phyloP scores from a whole-genome alignment of 2,888 invertebrate genomes.

The Plagiodera versicolora region DNA sequence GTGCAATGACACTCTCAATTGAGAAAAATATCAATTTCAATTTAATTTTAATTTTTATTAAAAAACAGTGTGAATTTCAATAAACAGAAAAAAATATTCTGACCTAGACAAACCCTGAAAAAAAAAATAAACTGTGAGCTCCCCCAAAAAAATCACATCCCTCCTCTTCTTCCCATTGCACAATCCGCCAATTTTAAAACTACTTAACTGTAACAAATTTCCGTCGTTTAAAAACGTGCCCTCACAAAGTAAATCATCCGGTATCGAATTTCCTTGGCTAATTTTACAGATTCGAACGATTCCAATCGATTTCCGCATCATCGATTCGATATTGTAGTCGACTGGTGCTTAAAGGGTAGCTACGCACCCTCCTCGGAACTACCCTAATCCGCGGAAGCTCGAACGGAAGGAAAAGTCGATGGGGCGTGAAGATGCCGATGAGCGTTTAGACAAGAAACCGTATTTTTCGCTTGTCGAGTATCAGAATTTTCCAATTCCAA shows the following conservation, averaged over 20 bases:
- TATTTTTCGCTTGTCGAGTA: no score
- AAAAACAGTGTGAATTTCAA: no score
- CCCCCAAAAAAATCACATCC: no score
- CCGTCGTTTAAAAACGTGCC: not conserved
- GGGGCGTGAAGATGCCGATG: conserved; percentile 24
- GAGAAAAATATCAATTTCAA: no score
- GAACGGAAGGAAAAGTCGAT: conserved; percentile 2
- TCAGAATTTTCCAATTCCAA: no score
- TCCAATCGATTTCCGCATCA: conserved; percentile 10
- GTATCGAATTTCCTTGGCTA: not conserved
- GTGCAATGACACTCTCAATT: no score
- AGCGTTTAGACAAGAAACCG: conserved; percentile 24
- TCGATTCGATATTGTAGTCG: conserved; percentile 2
- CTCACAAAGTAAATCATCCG: not conserved
- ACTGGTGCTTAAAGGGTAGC: conserved; percentile 8
- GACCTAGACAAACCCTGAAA: no score
- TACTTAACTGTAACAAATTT: not conserved
- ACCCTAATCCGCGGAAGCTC: conserved; percentile 4
- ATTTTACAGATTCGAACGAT: conserved; percentile 8
- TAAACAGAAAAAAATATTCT: no score
- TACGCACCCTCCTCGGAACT: conserved; percentile 10
- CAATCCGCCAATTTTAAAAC: not conserved
- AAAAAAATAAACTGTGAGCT: no score
- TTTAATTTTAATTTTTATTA: no score
- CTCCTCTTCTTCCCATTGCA: no score